phyloP scores from a whole-genome alignment of 2,113 vertebrate genomes.

The Lampris megalopsis region DNA sequence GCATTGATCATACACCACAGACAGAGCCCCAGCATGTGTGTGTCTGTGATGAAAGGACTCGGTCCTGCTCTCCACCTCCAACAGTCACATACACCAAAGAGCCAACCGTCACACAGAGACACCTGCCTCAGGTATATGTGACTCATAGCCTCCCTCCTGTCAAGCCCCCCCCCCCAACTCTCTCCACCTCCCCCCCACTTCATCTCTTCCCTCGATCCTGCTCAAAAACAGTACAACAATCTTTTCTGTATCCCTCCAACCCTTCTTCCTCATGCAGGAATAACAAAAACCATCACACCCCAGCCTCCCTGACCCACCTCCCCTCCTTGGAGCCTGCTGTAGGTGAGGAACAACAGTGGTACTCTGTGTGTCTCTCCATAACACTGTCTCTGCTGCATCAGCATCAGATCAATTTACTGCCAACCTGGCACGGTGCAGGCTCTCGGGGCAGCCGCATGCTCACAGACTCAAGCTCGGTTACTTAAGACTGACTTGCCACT shows the following conservation, averaged over 20 bases:
- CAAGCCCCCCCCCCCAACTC: neutral
- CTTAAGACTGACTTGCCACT: conserved; percentile 49
- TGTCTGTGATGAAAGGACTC: conserved; percentile 8
- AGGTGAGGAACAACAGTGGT: conserved; percentile 36
- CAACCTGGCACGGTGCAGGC: conserved; percentile 62
- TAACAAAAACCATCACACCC: conserved; percentile 23
- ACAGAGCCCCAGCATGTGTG: conserved; percentile 16
- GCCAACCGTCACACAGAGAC: conserved; percentile 17
- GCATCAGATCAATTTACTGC: conserved; percentile 78
- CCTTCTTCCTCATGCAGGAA: conserved; percentile 5
- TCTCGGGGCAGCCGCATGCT: conserved; percentile 48
- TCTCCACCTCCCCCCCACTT: neutral
- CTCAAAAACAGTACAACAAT: conserved; percentile 8
- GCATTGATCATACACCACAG: conserved; percentile 12
- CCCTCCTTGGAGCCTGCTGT: conserved; percentile 13
- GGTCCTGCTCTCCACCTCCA: conserved; percentile 7
- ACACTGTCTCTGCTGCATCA: conserved; percentile 74
- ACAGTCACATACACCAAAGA: neutral
- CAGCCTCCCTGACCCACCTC: conserved; percentile 26
- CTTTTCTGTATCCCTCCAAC: neutral
- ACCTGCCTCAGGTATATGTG: conserved; percentile 36
- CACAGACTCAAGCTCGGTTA: conserved; percentile 26
- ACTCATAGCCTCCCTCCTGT: conserved; percentile 28
- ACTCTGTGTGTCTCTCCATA: conserved; percentile 56
- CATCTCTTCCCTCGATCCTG: conserved; percentile 1